Evolutionary conservation across 2,797 vertebrate genomes (phyloP).

Genomic region (Luscinia megarhynchos): DNA sequence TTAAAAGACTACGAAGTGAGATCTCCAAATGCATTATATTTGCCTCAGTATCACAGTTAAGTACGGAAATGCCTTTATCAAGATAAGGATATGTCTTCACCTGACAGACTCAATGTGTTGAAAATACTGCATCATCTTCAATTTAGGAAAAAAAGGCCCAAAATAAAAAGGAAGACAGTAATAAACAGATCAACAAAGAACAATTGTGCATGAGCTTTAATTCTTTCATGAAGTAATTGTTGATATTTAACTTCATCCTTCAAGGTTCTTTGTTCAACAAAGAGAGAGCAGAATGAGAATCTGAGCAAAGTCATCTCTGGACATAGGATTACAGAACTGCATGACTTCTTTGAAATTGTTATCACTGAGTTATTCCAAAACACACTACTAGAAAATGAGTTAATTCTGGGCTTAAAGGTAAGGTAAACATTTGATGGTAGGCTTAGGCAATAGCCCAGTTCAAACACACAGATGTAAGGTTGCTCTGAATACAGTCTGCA

Average conservation of each 20-base stretch:
- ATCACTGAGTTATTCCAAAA: slow-evolving; percentile 20
- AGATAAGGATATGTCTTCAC: not conserved
- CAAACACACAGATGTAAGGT: slow-evolving; percentile 10
- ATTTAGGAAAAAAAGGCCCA: not conserved
- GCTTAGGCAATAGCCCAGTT: slow-evolving; percentile 23
- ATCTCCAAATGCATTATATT: not conserved
- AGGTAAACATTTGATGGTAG: slow-evolving; percentile 45
- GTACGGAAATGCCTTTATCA: not conserved
- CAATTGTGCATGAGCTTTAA: not conserved
- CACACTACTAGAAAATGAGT: slow-evolving; percentile 30
- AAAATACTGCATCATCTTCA: not conserved
- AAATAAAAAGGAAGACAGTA: not conserved
- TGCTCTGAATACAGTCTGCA: not conserved
- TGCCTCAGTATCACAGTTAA: not conserved
- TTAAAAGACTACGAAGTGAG: not conserved
- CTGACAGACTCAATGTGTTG: not conserved
- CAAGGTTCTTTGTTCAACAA: not conserved
- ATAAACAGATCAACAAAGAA: not conserved
- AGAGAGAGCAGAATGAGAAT: not conserved
- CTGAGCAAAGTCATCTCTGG: not conserved
- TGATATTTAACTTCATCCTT: not conserved
- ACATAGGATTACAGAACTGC: not conserved
- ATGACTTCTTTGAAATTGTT: slow-evolving; percentile 52
- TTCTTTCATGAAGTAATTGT: not conserved
- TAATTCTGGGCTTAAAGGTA: slow-evolving; percentile 53